Conservation (phyloP, 2,888 invertebrate species). For the Acanthacorydalis orientalis region DNA sequence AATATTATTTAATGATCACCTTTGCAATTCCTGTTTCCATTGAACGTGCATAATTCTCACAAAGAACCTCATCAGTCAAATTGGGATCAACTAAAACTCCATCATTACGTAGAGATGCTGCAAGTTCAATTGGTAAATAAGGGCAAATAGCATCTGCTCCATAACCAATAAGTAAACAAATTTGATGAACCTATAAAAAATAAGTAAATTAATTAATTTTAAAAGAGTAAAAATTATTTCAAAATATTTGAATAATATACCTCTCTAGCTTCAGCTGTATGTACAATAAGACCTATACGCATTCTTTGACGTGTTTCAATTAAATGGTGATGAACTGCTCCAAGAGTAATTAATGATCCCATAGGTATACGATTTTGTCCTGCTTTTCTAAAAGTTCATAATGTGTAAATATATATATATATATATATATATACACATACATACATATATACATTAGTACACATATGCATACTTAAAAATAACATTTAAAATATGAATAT, state of each 20-base stretch:
- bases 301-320: conserved; percentile 89
- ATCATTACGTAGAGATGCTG: conserved; percentile 70
- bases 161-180: conserved; percentile 86
- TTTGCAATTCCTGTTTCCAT: conserved; percentile 82
- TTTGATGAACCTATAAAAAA: conserved; percentile 58
- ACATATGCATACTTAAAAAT: background rate
- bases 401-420: background rate
- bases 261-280: conserved; percentile 91
- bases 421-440: background rate
- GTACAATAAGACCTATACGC: conserved; percentile 89
- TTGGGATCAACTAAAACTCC: conserved; percentile 56
- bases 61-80: conserved; percentile 66
- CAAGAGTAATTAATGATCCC: conserved; percentile 70
- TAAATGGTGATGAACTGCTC: conserved; percentile 88
- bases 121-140: conserved; percentile 88
- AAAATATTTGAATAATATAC: background rate
- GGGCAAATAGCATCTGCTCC: conserved; percentile 98
- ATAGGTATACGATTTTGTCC: conserved; percentile 50
- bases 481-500: background rate
- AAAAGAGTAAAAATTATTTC: background rate
- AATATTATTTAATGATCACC: conserved; percentile 23
- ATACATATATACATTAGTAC: background rate
- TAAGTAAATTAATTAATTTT: conserved; percentile 16
- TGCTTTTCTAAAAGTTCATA: conserved; percentile 26
- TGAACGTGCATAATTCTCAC: conserved; percentile 62